Evolutionary conservation across 2,888 invertebrate species (phyloP).

Genomic region (Allygus modestus): DNA sequence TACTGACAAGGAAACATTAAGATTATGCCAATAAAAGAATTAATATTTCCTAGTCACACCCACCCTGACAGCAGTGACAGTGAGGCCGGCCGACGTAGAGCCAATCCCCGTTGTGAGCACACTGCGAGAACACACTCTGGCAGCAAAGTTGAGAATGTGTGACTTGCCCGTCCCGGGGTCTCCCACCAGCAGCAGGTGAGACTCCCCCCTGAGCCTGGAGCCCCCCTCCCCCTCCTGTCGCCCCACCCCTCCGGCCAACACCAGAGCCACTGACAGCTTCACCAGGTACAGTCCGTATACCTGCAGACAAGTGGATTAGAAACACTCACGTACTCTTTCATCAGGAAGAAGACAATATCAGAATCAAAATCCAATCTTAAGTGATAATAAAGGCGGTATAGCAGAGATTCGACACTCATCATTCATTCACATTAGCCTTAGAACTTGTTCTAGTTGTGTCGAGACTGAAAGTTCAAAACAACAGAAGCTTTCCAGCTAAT

Average conservation of each 20-base stretch:
- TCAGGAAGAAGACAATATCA: constrained; percentile 67
- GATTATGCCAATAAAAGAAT: too few relatives aligned
- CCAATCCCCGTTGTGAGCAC: constrained; percentile 93
- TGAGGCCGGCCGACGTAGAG: constrained; percentile 91
- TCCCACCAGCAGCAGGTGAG: constrained; percentile 91
- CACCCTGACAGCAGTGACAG: constrained; percentile 91
- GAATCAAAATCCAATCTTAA: too few relatives aligned
- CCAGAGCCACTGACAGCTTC: constrained; percentile 89
- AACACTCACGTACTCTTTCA: too few relatives aligned
- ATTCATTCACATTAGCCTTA: too few relatives aligned
- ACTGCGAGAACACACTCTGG: constrained; percentile 83
- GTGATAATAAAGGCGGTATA: too few relatives aligned
- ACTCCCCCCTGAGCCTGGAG: constrained; percentile 84
- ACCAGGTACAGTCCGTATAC: constrained; percentile 92
- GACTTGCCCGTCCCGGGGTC: constrained; percentile 95
- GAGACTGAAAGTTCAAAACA: too few relatives aligned
- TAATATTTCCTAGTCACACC: constrained; percentile 68
- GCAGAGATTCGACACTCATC: too few relatives aligned
- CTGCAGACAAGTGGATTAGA: too few relatives aligned
- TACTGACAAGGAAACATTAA: too few relatives aligned
- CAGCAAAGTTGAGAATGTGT: constrained; percentile 86
- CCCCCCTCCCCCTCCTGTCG: constrained; percentile 76
- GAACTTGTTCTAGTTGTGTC: too few relatives aligned
- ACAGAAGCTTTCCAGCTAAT: too few relatives aligned
- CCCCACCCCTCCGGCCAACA: constrained; percentile 78